Conservation (phyloP, 1,140 invertebrate species). For the Caligus rogercresseyi region DNA sequence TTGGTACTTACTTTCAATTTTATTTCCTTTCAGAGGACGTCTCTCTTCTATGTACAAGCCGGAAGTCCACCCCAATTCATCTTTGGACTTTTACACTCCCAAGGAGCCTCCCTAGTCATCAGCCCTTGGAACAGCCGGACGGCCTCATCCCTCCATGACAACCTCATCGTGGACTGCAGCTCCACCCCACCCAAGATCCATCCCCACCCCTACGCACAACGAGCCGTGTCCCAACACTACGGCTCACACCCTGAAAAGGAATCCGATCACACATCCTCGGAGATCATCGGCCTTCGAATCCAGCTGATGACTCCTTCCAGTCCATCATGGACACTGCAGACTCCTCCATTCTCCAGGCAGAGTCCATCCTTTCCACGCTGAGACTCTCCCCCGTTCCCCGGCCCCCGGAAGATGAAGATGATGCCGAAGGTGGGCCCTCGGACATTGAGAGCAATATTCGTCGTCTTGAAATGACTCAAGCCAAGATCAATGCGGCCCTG, state of each 20-base stretch:
- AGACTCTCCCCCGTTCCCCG: not conserved
- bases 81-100: no score
- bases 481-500: constrained; percentile 21
- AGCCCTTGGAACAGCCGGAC: no score
- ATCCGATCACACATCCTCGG: no score
- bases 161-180: no score
- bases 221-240: not conserved
- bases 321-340: constrained; percentile 5
- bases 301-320: constrained; percentile 12
- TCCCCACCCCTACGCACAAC: not conserved
- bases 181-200: no score
- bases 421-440: constrained; percentile 11
- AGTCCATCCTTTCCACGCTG: constrained; percentile 18
- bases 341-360: constrained; percentile 9
- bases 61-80: not conserved
- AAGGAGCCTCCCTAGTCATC: no score
- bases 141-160: no score
- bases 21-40: not conserved
- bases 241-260: not conserved
- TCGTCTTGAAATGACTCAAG: constrained; percentile 21
- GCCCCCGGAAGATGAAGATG: not conserved
- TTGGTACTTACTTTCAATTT: no score
- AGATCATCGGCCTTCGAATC: not conserved
- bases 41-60: not conserved
- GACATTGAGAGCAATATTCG: constrained; percentile 23